Percentiles rank a stretch among this genome's conserved stretches.
Evolutionary conservation across 2,888 invertebrate genomes (phyloP).

Genomic region (Charanyca ferruginea): DNA sequence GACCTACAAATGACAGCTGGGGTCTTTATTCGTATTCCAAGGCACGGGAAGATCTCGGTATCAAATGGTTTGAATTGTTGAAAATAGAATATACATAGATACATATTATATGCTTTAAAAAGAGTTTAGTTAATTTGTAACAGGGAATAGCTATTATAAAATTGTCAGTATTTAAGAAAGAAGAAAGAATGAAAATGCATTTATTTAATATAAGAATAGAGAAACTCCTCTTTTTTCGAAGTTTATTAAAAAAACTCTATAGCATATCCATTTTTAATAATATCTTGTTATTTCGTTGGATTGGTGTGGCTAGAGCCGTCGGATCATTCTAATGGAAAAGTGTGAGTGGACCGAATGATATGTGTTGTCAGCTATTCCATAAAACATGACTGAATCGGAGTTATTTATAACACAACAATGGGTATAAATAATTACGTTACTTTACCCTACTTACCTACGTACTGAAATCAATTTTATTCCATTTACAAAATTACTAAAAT

Average conservation of each 20-base stretch:
- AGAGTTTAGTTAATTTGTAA: too few relatives aligned
- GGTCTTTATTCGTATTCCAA: too few relatives aligned
- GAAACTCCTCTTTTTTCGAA: not conserved
- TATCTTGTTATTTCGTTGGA: slow-evolving; percentile 20
- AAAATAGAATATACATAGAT: too few relatives aligned
- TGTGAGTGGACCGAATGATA: slow-evolving; percentile 42
- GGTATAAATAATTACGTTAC: not conserved
- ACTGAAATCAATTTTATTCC: not conserved
- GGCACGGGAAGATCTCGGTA: too few relatives aligned
- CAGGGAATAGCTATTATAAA: too few relatives aligned
- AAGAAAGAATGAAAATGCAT: too few relatives aligned
- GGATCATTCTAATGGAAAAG: slow-evolving; percentile 47
- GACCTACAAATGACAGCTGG: too few relatives aligned
- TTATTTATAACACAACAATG: not conserved
- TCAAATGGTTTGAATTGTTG: too few relatives aligned
- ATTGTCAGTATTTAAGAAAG: not conserved
- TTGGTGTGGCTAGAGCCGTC: not conserved
- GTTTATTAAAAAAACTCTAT: not conserved
- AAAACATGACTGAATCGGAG: slow-evolving; percentile 2
- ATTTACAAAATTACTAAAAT: slow-evolving; percentile 28
- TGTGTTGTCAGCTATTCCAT: slow-evolving; percentile 15
- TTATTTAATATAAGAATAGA: not conserved
- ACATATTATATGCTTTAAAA: too few relatives aligned
- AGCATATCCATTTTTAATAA: slow-evolving; percentile 29
- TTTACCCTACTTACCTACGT: not conserved